These are phyloP conservation scores for Pollicipes pollicipes DNA, from an alignment of 1,140 invertebrate genomes.

Conservation along the genomic window DNA sequence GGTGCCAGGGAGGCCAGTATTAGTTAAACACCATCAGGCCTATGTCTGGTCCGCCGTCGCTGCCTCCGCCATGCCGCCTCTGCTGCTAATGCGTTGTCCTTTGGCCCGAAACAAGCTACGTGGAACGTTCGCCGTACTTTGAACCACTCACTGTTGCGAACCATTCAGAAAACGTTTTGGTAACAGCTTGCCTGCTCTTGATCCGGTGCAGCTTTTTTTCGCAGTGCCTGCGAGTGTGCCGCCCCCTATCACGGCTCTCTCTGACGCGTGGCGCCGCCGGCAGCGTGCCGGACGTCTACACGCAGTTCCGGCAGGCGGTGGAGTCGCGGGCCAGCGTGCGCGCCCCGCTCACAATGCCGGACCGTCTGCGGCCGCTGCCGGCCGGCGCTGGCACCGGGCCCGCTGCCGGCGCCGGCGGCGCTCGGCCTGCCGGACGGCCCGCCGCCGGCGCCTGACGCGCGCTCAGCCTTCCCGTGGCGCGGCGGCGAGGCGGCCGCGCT, in stretches of 20 bases:
- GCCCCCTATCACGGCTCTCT: neutral
- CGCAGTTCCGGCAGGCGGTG: slow-evolving; percentile 27
- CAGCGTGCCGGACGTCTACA: slow-evolving; percentile 28
- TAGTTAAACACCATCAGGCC: no score
- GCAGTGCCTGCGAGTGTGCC: no score
- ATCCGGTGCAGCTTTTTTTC: no score
- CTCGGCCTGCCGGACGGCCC: slow-evolving; percentile 16
- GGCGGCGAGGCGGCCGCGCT: slow-evolving; percentile 27
- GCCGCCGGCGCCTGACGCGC: slow-evolving; percentile 15
- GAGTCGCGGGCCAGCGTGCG: slow-evolving; percentile 22
- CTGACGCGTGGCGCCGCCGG: neutral
- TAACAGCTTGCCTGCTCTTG: no score
- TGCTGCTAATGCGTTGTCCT: no score
- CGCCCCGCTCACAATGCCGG: slow-evolving; percentile 20
- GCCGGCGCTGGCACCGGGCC: slow-evolving; percentile 20
- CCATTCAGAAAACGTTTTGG: no score
- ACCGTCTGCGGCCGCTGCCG: slow-evolving; percentile 23
- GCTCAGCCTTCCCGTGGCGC: slow-evolving; percentile 24
- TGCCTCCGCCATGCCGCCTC: no score
- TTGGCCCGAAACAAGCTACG: no score
- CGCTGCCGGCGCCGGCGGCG: slow-evolving; percentile 21
- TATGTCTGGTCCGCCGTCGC: no score
- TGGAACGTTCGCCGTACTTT: no score
- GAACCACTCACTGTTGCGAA: no score
- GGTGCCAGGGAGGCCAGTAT: no score